A percentile compares a stretch with the other conserved stretches of the same genome.
phyloP scores from a whole-genome alignment of 1,140 invertebrate genomes.

The Magallana ariakensis region DNA sequence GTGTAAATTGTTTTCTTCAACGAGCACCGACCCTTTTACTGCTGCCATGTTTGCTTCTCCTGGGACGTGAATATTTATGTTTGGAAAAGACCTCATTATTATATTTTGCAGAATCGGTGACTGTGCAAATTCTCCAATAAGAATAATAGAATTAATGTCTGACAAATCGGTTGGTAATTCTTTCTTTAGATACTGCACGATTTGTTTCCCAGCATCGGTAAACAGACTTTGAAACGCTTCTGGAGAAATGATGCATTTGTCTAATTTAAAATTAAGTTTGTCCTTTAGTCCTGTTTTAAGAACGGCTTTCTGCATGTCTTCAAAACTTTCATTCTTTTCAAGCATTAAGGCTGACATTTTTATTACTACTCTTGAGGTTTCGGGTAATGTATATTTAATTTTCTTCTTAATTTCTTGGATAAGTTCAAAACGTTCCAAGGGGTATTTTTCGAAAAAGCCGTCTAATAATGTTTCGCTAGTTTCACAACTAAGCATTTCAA shows the following conservation, averaged over 20 bases:
- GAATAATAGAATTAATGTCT: neutral
- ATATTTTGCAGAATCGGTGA: neutral
- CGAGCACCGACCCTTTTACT: neutral
- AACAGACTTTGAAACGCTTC: neutral
- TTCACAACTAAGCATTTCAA: neutral
- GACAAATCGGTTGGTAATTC: neutral
- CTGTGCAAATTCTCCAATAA: conserved; percentile 4
- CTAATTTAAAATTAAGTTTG: neutral
- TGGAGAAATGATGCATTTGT: neutral
- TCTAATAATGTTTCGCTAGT: neutral
- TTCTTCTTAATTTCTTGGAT: neutral
- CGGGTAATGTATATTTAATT: neutral
- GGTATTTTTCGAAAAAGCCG: neutral
- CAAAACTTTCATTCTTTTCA: neutral
- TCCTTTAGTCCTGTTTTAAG: neutral
- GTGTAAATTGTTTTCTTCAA: neutral
- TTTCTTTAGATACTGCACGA: neutral
- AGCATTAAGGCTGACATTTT: neutral
- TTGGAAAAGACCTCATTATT: neutral
- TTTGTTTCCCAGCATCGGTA: neutral
- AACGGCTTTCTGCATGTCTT: neutral
- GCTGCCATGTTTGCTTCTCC: neutral
- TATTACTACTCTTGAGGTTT: neutral
- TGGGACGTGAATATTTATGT: neutral
- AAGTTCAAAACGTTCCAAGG: neutral